A percentile compares a stretch with the other conserved stretches of the same genome.
These are phyloP conservation scores for Plebejus argus DNA, from an alignment of 2,888 invertebrate genomes.

Conservation along the genomic window DNA sequence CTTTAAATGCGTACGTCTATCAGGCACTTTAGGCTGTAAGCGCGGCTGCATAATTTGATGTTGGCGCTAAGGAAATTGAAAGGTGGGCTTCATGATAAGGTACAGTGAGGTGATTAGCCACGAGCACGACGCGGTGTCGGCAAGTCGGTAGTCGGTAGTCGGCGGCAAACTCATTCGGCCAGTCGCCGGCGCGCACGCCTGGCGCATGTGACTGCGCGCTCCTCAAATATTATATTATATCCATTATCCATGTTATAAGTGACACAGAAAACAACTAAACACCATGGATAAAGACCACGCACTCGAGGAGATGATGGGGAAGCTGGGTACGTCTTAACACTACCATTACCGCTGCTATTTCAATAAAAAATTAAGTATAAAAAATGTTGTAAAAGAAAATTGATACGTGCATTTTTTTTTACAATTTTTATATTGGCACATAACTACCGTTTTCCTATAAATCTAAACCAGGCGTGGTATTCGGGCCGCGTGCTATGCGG, in stretches of 20 bases:
- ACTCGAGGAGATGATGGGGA: slow-evolving; percentile 84
- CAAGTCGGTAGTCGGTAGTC: slow-evolving; percentile 47
- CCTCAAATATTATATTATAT: slow-evolving; percentile 40
- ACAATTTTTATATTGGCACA: no score
- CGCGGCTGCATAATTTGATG: no score
- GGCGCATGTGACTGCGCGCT: slow-evolving; percentile 56
- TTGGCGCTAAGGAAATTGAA: slow-evolving; percentile 31
- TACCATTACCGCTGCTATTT: background rate
- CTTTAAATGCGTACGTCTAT: no score
- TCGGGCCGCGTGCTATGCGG: slow-evolving; percentile 33
- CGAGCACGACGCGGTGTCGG: slow-evolving; percentile 46
- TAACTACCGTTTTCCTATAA: background rate
- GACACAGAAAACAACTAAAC: slow-evolving; percentile 52
- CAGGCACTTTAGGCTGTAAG: no score
- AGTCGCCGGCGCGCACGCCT: slow-evolving; percentile 69
- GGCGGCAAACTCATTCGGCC: slow-evolving; percentile 65
- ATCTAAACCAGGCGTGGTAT: background rate
- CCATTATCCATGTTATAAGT: slow-evolving; percentile 72
- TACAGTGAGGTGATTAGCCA: slow-evolving; percentile 61
- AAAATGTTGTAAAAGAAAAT: slow-evolving; percentile 9
- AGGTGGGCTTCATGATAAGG: slow-evolving; percentile 65
- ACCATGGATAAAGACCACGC: slow-evolving; percentile 84
- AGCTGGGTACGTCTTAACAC: slow-evolving; percentile 76
- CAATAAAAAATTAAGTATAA: slow-evolving; percentile 16
- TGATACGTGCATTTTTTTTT: no score